phyloP scores from a whole-genome alignment of 2,888 invertebrate genomes.

The Campopleginae sp. region DNA sequence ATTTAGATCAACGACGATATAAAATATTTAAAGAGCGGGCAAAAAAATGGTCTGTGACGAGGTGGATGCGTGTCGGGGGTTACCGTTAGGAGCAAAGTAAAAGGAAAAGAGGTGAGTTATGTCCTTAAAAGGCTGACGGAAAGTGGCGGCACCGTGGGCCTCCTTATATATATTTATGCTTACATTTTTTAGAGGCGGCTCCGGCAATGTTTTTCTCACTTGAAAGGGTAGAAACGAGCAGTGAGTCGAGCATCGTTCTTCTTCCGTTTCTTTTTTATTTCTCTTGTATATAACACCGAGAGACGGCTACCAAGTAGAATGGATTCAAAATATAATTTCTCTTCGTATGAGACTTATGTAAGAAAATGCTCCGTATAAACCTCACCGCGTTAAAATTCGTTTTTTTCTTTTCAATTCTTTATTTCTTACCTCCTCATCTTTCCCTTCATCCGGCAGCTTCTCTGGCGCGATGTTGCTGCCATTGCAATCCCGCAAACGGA shows the following conservation, averaged over 20 bases:
- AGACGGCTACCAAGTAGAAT: slow-evolving; percentile 36
- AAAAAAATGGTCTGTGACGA: not conserved
- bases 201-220: slow-evolving; percentile 43
- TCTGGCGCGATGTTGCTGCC: slow-evolving; percentile 5
- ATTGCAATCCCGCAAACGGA: slow-evolving; percentile 41
- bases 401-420: slow-evolving; percentile 10
- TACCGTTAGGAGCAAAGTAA: slow-evolving; percentile 11
- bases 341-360: slow-evolving; percentile 66
- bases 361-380: slow-evolving; percentile 33
- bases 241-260: slow-evolving; percentile 45
- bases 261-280: slow-evolving; percentile 19
- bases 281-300: not conserved
- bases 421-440: slow-evolving; percentile 32
- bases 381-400: slow-evolving; percentile 11
- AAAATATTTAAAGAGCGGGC: not conserved
- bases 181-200: not conserved
- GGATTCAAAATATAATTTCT: slow-evolving; percentile 78
- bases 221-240: slow-evolving; percentile 56
- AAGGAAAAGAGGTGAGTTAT: slow-evolving; percentile 52
- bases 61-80: not conserved
- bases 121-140: slow-evolving; percentile 44
- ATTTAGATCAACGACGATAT: not conserved
- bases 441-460: slow-evolving; percentile 60
- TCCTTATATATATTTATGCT: slow-evolving; percentile 7
- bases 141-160: slow-evolving; percentile 36